Evolutionary conservation across 2,113 vertebrate genomes (phyloP).

Genomic region (Lutjanus erythropterus): DNA sequence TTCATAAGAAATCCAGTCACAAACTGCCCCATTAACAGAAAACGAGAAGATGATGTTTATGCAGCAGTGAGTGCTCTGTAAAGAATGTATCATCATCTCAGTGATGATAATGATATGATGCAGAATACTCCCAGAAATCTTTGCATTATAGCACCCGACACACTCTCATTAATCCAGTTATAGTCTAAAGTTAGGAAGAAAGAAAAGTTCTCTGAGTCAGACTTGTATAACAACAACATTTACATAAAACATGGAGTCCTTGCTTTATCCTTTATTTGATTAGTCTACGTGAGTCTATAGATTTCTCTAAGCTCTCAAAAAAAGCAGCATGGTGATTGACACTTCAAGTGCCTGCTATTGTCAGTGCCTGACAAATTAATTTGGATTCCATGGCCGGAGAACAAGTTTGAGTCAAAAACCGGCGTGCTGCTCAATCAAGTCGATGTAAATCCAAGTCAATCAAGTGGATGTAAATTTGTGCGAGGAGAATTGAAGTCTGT

Average conservation of each 20-base stretch:
- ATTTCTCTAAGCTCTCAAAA: constrained; percentile 26
- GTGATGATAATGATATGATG: background rate
- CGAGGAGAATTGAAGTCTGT: background rate
- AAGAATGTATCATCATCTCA: background rate
- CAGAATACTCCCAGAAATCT: background rate
- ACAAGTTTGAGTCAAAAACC: constrained; percentile 36
- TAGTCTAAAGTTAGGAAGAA: background rate
- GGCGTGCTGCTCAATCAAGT: constrained; percentile 30
- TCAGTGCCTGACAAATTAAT: constrained; percentile 52
- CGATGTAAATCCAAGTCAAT: constrained; percentile 41
- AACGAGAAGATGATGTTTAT: background rate
- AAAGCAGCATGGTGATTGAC: constrained; percentile 19
- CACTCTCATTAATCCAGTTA: background rate
- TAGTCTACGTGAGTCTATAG: background rate
- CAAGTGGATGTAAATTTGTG: constrained; percentile 16
- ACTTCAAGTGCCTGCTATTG: constrained; percentile 35
- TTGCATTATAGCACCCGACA: background rate
- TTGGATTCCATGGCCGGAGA: constrained; percentile 35
- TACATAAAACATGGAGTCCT: background rate
- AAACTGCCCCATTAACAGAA: background rate
- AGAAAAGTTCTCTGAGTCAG: background rate
- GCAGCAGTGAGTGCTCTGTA: background rate
- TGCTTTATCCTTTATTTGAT: background rate
- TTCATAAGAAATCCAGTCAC: background rate
- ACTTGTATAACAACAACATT: background rate